A percentile compares a stretch with the other conserved stretches of the same genome.
These are phyloP conservation scores for Alectura lathami DNA, from an alignment of 2,113 vertebrate species.

Conservation along the genomic window DNA sequence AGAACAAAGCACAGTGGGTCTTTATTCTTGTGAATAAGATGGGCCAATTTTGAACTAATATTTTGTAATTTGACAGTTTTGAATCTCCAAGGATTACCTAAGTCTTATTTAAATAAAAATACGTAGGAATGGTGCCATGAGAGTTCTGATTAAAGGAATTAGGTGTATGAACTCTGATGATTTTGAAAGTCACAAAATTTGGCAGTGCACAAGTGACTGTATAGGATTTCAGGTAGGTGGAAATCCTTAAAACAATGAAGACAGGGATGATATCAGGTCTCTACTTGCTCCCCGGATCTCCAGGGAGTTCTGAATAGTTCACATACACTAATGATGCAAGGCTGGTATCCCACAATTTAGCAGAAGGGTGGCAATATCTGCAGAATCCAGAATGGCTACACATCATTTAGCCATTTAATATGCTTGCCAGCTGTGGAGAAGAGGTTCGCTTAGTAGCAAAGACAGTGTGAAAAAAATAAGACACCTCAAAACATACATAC, in stretches of 20 bases:
- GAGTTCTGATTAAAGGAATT: background rate
- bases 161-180: background rate
- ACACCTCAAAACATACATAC: background rate
- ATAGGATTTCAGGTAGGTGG: background rate
- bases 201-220: background rate
- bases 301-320: background rate
- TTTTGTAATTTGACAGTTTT: background rate
- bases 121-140: rapidly evolving
- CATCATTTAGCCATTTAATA: background rate
- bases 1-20: background rate
- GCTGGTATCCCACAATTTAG: background rate
- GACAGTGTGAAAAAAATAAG: background rate
- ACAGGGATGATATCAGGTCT: background rate
- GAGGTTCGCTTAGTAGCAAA: background rate
- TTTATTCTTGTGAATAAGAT: background rate
- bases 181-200: background rate
- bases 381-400: background rate
- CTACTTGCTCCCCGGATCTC: background rate
- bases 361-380: background rate
- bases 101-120: background rate
- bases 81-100: background rate
- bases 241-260: background rate
- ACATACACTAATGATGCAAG: background rate
- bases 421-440: background rate
- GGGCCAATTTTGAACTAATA: background rate